These are phyloP conservation scores for Acromyrmex charruanus DNA, from an alignment of 1,140 invertebrate species.

Conservation along the genomic window DNA sequence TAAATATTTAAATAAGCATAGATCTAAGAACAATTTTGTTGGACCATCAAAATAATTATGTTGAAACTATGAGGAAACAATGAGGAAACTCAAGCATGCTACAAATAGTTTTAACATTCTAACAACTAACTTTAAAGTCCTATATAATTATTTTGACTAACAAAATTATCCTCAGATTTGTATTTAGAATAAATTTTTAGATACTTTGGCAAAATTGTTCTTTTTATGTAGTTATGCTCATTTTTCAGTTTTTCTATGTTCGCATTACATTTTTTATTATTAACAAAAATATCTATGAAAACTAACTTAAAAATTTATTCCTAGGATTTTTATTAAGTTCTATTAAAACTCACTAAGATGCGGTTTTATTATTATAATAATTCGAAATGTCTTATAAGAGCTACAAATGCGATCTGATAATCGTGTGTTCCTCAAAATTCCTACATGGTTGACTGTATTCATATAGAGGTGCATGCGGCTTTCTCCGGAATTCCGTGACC, in stretches of 20 bases:
- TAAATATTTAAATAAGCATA: too few relatives aligned
- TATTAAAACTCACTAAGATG: background rate
- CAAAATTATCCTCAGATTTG: too few relatives aligned
- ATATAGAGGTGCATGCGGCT: conserved; percentile 5
- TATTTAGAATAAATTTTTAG: too few relatives aligned
- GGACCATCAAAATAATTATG: too few relatives aligned
- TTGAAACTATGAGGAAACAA: too few relatives aligned
- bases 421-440: background rate
- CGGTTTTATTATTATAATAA: conserved; percentile 6
- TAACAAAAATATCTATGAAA: background rate
- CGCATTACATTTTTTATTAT: background rate
- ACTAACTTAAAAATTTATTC: background rate
- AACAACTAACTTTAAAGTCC: too few relatives aligned
- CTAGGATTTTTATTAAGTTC: background rate
- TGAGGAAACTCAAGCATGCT: too few relatives aligned
- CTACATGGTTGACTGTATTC: background rate
- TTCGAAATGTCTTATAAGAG: background rate
- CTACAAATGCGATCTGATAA: background rate
- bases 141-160: too few relatives aligned
- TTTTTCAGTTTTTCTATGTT: background rate
- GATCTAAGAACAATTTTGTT: too few relatives aligned
- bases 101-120: too few relatives aligned
- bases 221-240: background rate
- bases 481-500: conserved; percentile 49
- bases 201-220: too few relatives aligned